phyloP scores from a whole-genome alignment of 1,140 invertebrate species.

The Pachyrhynchus sulphureomaculatus region DNA sequence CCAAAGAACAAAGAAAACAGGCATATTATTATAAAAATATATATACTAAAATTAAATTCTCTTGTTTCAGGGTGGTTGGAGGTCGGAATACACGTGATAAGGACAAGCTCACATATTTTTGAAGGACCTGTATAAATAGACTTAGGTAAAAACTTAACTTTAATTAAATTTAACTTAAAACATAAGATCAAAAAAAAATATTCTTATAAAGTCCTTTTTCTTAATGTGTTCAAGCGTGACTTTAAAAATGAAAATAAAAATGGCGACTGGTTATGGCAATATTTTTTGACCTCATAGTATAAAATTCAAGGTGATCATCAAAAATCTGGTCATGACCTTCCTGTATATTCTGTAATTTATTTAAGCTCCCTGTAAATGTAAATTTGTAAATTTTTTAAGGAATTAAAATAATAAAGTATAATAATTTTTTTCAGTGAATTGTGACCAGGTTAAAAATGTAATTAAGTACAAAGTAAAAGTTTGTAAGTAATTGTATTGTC shows the following conservation, averaged over 20 bases:
- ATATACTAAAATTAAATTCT: constrained; percentile 22
- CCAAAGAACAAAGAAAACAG: too few relatives aligned
- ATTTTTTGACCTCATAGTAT: constrained; percentile 1
- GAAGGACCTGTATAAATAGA: constrained; percentile 11
- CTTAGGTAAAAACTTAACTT: not conserved
- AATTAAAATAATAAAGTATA: not conserved
- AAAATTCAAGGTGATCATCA: constrained; percentile 14
- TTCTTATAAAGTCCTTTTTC: not conserved
- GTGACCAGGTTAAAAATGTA: constrained; percentile 38
- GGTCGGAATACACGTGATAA: constrained; percentile 53
- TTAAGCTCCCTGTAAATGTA: constrained; percentile 3
- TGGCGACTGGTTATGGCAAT: too few relatives aligned
- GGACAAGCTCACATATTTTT: not conserved
- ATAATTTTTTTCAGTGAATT: constrained; percentile 19
- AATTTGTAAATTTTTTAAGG: constrained; percentile 4
- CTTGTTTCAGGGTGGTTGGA: constrained; percentile 51
- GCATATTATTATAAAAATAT: too few relatives aligned
- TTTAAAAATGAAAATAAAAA: too few relatives aligned
- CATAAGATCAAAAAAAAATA: not conserved
- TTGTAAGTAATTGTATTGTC: constrained; percentile 36
- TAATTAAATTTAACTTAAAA: not conserved
- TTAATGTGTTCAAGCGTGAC: too few relatives aligned
- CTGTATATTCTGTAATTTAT: constrained; percentile 24
- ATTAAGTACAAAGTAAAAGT: constrained; percentile 47
- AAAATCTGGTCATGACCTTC: constrained; percentile 21